Evolutionary conservation across 2,797 vertebrate genomes (phyloP), one percentile per base, ranked within the genome.

Genomic region (Gallinago stenura): DNA sequence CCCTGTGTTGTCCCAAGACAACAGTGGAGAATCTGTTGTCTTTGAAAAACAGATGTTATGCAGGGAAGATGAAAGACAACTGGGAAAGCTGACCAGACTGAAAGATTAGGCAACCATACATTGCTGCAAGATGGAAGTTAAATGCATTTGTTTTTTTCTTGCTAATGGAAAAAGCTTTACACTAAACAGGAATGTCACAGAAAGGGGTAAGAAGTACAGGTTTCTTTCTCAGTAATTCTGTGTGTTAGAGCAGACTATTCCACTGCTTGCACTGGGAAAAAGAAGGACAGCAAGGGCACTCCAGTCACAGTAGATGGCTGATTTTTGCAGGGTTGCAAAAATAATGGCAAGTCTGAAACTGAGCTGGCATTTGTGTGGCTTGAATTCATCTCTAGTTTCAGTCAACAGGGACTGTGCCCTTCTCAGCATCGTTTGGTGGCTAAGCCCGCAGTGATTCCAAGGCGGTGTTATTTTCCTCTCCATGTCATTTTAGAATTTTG

Each of bases 1-100:
- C 92, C 92, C 89, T 84, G 48, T 50, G 20, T 86, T 94, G 87
- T 95, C 96, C 92, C 91, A 94, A 35, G 82, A 87, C 70, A 72
- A 28, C 78, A 93, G 72, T 43, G 17, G 50, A 81, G 66, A 95
- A 91, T 69, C 60, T 89, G 60, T 50, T 91, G 87, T 83, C 95
- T 97, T 68, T 94, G 87, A 96, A 96, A 97, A 93, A 69, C 84
- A 90, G 91, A 62, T 83, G 76, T 84, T 95, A 11, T 18, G 19
- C 46, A 81, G 66, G 43, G 62, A 91, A 91, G 69, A 92, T 81
- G 72, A 93, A 84, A 93, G 69, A 41, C 48, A 83, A 68, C 26
- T 31, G 26, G 50, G 76, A 83, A 88, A 72, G 62, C 85, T 90
- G 89, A 81, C 77, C 61, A 54, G 53, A 78, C 61, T 65, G 66